A percentile compares a stretch with the other conserved stretches of the same genome.
Conservation (phyloP, 2,113 vertebrate species). For the Grus americana region DNA sequence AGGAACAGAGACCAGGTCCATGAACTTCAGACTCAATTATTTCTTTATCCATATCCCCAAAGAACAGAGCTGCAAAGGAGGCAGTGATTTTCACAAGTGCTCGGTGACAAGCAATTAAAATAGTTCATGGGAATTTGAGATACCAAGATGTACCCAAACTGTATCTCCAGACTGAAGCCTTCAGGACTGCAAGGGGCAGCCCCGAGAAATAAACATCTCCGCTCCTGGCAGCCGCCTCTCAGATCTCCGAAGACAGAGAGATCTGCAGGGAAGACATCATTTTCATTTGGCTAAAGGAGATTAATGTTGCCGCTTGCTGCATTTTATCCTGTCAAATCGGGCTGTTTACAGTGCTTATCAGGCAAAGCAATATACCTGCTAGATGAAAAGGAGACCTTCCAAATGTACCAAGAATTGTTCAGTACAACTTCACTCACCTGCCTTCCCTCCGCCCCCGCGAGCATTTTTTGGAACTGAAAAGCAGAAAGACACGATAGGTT, state of each 20-base stretch:
- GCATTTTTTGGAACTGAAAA: neutral
- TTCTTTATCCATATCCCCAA: neutral
- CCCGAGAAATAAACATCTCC: neutral
- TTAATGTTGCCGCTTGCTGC: neutral
- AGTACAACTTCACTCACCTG: neutral
- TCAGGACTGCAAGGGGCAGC: neutral
- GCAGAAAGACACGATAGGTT: accelerated
- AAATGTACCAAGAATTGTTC: accelerated
- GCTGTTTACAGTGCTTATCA: neutral
- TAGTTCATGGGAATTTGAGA: neutral
- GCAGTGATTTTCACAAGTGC: neutral
- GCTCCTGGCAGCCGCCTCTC: neutral
- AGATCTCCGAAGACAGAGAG: neutral
- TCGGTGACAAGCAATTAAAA: neutral
- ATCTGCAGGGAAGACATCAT: neutral
- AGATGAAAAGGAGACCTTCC: neutral
- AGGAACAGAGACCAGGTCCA: neutral
- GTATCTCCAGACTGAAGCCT: neutral
- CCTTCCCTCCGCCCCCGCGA: neutral
- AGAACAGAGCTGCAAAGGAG: neutral
- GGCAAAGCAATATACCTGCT: neutral
- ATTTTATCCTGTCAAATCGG: neutral
- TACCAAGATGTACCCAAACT: neutral
- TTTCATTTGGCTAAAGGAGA: neutral
- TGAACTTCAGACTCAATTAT: neutral